Evolutionary conservation across 92 coral and sea anemone genomes (phyloP), one percentile per base, ranked within the genome.

Genomic region (Porites lobata): DNA sequence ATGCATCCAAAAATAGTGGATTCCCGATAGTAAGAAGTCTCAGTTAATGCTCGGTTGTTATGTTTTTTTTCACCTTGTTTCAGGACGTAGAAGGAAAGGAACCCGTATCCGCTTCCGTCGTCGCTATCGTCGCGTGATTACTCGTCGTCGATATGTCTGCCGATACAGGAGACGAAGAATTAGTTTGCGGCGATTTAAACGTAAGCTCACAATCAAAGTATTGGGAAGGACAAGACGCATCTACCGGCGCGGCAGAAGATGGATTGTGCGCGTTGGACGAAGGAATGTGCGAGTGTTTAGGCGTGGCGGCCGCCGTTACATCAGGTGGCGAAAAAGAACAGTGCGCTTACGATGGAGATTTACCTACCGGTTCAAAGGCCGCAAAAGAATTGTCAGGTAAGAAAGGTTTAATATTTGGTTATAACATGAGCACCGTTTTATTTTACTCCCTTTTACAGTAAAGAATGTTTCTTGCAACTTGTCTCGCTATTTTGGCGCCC

Each of bases 281-380:
- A 82, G 22, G 57, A n/a, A 2, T 4, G 58, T 69, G 7, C 66
- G 38, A n/a, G 78, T 69, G 22, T 1, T 5, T 8, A 53, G 65
- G 8, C 86, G 86, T 9, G 29, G 86, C 54, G 18, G 69, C 38
- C 69, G 78, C 11, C 67, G 19, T n/a, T 32, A 19, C n/a, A 82
- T 82, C 17, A 38, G 76, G 6, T 56, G 69, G 78, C 1, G 65
- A 56, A 19, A 21, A 70, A 32, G 26, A 69, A 2, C 0, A 32
- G 66, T 22, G 13, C 14, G 22, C 14, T 54, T 82, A 13, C 38
- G 6, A 3, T 82, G 78, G 78, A 13, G 65, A 43, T 59, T 70
- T 2, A 17, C 54, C 65, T 14, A 69, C 43, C 86, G 86, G 26
- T 70, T 82, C 59, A 70, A 19, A 69, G 38, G 78, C 5, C 18